These are phyloP conservation scores for Lepus townsendii DNA, from an alignment of 2,797 vertebrate species.

Conservation along the genomic window DNA sequence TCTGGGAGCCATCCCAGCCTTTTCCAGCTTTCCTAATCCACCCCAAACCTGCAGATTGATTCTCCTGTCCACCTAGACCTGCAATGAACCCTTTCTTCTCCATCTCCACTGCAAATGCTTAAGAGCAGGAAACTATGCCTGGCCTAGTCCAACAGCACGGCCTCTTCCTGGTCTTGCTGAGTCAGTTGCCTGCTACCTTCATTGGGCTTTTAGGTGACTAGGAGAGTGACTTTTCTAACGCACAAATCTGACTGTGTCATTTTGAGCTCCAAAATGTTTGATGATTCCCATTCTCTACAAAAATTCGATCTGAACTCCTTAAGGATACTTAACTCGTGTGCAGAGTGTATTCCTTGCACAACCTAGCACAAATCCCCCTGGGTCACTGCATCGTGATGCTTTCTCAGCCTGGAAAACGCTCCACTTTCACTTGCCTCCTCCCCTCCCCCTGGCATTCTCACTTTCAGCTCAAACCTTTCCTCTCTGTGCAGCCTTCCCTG, in stretches of 20 bases:
- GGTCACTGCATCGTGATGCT: background rate
- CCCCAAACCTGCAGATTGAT: background rate
- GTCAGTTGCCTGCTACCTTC: background rate
- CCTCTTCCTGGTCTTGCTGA: background rate
- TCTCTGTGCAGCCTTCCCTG: background rate
- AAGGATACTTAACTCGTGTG: background rate
- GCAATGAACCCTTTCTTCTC: background rate
- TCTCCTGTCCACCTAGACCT: background rate
- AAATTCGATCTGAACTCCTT: constrained; percentile 2
- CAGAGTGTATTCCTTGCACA: background rate
- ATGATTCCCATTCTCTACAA: background rate
- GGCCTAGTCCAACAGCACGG: rapidly evolving
- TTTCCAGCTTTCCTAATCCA: background rate
- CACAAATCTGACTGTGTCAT: background rate
- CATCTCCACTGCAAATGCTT: background rate
- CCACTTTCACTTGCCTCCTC: background rate
- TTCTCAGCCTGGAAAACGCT: background rate
- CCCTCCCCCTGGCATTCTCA: background rate
- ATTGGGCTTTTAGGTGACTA: background rate
- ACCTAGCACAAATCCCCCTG: background rate
- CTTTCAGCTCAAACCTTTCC: background rate
- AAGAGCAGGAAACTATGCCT: background rate
- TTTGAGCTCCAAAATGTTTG: background rate
- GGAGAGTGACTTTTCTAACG: background rate
- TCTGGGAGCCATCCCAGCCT: background rate